Evolutionary conservation across 2,113 vertebrate species (phyloP).

Genomic region (Cryptomyrus ogoouensis): DNA sequence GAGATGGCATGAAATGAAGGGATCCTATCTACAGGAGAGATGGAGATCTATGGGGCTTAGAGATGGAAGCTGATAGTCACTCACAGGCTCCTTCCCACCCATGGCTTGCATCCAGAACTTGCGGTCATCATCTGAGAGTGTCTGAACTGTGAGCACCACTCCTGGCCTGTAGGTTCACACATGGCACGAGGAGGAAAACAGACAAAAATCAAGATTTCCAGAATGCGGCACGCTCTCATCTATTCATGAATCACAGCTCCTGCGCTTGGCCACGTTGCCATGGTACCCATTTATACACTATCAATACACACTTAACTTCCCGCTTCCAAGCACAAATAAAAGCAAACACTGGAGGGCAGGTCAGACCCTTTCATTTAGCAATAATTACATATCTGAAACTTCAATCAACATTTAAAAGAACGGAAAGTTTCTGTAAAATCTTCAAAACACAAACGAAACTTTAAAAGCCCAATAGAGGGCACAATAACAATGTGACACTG

Average conservation of each 20-base stretch:
- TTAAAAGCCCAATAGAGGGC: too few species aligned
- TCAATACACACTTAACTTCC: background rate
- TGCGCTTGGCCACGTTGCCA: background rate
- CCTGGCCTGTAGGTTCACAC: slow-evolving; percentile 66
- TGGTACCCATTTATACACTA: background rate
- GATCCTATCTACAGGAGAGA: background rate
- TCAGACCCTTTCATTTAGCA: background rate
- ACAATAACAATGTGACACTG: background rate
- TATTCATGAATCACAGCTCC: background rate
- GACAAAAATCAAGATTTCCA: background rate
- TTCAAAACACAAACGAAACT: background rate
- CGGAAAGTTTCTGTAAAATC: background rate
- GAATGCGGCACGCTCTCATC: background rate
- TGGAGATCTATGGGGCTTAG: background rate
- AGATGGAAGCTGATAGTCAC: slow-evolving; percentile 31
- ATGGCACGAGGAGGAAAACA: background rate
- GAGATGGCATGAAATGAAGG: background rate
- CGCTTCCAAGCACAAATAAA: background rate
- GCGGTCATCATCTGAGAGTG: slow-evolving; percentile 86
- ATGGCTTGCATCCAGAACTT: slow-evolving; percentile 89
- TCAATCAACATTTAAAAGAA: background rate
- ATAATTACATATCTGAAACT: background rate
- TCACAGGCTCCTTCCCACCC: slow-evolving; percentile 93
- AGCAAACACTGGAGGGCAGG: background rate
- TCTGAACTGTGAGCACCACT: slow-evolving; percentile 80